Conservation (phyloP, 2,888 invertebrate species). For the Thalpophila matura region DNA sequence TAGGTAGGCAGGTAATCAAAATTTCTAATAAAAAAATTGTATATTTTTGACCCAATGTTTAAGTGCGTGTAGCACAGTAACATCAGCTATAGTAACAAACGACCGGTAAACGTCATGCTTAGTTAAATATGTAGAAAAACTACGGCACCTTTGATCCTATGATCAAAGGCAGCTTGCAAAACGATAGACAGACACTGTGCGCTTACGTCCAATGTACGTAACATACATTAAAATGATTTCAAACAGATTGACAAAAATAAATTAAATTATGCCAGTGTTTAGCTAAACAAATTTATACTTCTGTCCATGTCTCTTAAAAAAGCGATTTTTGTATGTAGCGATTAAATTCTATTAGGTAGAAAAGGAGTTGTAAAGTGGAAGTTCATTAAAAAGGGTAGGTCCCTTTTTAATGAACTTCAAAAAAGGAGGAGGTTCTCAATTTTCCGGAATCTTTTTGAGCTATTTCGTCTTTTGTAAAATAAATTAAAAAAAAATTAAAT, state of each 20-base stretch:
- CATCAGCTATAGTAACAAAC: slow-evolving; percentile 18
- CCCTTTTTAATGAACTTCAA: too few species aligned
- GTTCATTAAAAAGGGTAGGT: too few species aligned
- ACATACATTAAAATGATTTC: slow-evolving; percentile 7
- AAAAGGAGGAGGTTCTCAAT: too few species aligned
- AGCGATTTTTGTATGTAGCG: too few species aligned
- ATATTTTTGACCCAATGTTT: too few species aligned
- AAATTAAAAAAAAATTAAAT: too few species aligned
- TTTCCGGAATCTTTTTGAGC: too few species aligned
- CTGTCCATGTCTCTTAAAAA: background rate
- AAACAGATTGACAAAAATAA: slow-evolving; percentile 6
- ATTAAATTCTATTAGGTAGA: too few species aligned
- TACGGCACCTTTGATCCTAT: slow-evolving; percentile 61
- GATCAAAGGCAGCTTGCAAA: slow-evolving; percentile 64
- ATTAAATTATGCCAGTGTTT: background rate
- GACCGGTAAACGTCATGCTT: slow-evolving; percentile 16
- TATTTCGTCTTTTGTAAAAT: too few species aligned
- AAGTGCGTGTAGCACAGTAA: background rate
- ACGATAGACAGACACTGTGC: slow-evolving; percentile 50
- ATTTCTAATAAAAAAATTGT: too few species aligned
- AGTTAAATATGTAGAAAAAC: slow-evolving; percentile 35
- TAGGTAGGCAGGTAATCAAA: too few species aligned
- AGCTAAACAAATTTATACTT: background rate
- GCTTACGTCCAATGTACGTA: slow-evolving; percentile 4
- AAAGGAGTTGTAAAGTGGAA: too few species aligned